These are phyloP conservation scores for Tolmerus cingulatus DNA, from an alignment of 2,888 invertebrate genomes.

Conservation along the genomic window DNA sequence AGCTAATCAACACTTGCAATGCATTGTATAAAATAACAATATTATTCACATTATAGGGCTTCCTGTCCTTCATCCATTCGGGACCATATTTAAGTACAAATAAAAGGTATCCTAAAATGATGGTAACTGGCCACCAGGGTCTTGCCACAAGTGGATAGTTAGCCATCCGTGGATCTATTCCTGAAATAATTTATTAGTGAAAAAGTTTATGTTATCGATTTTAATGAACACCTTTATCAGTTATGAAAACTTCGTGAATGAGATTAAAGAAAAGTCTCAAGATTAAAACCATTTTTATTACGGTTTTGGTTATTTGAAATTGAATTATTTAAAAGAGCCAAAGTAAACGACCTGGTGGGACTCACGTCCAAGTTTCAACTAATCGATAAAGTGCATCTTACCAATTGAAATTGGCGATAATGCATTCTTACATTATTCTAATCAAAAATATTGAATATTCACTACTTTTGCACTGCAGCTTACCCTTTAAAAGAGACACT, in stretches of 20 bases:
- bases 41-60: conserved; percentile 71
- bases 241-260: not conserved
- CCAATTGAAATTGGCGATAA: too few species aligned
- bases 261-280: too few species aligned
- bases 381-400: too few species aligned
- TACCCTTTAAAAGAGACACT: too few species aligned
- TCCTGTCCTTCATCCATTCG: conserved; percentile 72
- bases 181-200: not conserved
- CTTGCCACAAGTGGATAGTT: conserved; percentile 72
- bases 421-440: too few species aligned
- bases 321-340: too few species aligned
- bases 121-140: conserved; percentile 68
- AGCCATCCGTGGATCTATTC: conserved; percentile 66
- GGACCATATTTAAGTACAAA: conserved; percentile 79
- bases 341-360: too few species aligned
- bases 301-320: too few species aligned
- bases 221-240: not conserved
- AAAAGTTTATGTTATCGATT: not conserved
- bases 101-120: conserved; percentile 71
- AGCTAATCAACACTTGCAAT: conserved; percentile 64
- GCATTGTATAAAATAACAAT: conserved; percentile 74
- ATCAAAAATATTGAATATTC: too few species aligned
- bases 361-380: too few species aligned
- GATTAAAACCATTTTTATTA: too few species aligned
- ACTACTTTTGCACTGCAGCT: too few species aligned